Evolutionary conservation across 2,797 vertebrate genomes (phyloP), one percentile per base, ranked within the genome.

Genomic region (Notoglanidium macrostoma): DNA sequence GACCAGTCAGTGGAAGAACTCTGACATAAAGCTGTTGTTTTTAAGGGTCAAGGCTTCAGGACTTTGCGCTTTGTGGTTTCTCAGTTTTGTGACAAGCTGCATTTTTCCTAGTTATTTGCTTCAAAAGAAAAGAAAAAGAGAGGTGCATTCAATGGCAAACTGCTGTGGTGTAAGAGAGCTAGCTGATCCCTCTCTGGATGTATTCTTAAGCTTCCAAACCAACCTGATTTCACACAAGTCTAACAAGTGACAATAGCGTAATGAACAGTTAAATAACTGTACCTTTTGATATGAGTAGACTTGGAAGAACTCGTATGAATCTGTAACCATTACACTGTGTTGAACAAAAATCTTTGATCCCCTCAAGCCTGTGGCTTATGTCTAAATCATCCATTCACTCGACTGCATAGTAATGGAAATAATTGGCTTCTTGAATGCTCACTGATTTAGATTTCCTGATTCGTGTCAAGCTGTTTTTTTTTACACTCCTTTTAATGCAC

Each of bases 371-470:
- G 19, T 35, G 32, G 26, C 76, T 83, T n/a, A 77, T 86, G 72
- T 87, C 85, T 85, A 87, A 81, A 88, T 77, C 84, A 51, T 49
- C 70, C 68, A 51, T 79, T 46, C 32, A 26, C 54, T 85, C 44
- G 61, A 51, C 83, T 84, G 67, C 68, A 44, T 78, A 82, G 72
- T 74, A 79, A 77, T 87, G 85, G 44, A 74, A 87, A 85, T 88
- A 87, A 87, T 72, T 80, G 78, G 61, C 46, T 85, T 68, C 59
- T 85, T 85, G 46, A 87, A 72, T 12, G 32, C 32, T 63, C 68
- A 67, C 29, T 49, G 79, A 23, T 54, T 86, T 80, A 77, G 74
- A 81, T 74, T 85, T 40, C 35, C 80, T 74, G 57, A 44, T 59
- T 85, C 81, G 81, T 14, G 15, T 44, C 46, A 63, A 87, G 46